These are phyloP conservation scores for Coryphaenoides rupestris DNA, from an alignment of 2,113 vertebrate species.

Conservation along the genomic window DNA sequence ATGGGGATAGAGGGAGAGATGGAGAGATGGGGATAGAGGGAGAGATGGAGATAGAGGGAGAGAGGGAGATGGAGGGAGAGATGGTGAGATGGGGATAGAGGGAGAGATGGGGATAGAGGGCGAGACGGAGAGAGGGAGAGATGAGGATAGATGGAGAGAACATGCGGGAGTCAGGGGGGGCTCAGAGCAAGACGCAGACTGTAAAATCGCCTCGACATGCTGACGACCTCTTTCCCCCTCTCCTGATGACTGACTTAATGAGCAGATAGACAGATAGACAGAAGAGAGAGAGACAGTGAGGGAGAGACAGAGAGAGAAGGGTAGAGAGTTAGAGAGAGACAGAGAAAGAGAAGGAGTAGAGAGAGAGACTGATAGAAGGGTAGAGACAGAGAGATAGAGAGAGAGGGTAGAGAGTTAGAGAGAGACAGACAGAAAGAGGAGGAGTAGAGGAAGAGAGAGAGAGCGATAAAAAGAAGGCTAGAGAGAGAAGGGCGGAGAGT, in stretches of 20 bases:
- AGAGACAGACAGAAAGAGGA: background rate
- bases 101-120: too few relatives aligned
- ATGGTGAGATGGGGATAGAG: background rate
- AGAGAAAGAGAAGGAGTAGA: background rate
- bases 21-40: background rate
- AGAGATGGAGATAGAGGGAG: background rate
- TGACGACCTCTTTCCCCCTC: slow-evolving; percentile 18
- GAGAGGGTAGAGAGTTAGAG: background rate
- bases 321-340: too few relatives aligned
- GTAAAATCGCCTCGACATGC: slow-evolving; percentile 26
- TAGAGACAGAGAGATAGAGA: too few relatives aligned
- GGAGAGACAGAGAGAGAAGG: too few relatives aligned
- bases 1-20: background rate
- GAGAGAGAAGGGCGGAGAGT: background rate
- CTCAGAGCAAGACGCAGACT: slow-evolving; percentile 16
- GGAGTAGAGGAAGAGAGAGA: too few relatives aligned
- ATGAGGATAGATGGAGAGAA: background rate
- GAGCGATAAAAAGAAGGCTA: background rate
- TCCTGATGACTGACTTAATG: slow-evolving; percentile 5
- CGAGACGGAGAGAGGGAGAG: slow-evolving; percentile 6
- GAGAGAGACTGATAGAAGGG: too few relatives aligned
- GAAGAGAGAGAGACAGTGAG: background rate
- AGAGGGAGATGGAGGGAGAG: background rate
- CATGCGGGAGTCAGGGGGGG: background rate
- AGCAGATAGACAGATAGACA: background rate